Conservation (phyloP, 2,888 invertebrate species). For the Nomada goodeniana region DNA sequence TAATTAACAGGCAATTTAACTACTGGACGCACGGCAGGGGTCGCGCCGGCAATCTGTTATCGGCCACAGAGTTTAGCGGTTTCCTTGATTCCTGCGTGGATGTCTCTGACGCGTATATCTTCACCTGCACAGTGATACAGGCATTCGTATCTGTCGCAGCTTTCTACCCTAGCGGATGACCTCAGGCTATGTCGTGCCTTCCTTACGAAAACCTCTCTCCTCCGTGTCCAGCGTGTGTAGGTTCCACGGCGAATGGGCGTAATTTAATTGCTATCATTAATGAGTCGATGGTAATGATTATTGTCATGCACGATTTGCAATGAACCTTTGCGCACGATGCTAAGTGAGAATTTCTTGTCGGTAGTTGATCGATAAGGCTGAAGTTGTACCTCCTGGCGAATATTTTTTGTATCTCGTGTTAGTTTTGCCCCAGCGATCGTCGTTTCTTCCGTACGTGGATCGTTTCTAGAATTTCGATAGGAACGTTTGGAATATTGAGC, state of each 20-base stretch:
- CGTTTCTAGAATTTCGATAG: conserved; percentile 30
- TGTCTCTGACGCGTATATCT: conserved; percentile 66
- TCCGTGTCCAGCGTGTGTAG: conserved; percentile 4
- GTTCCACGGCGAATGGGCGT: neutral
- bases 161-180: conserved; percentile 48
- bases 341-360: conserved; percentile 4
- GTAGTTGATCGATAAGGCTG: conserved; percentile 20
- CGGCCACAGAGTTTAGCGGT: conserved; percentile 51
- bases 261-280: neutral
- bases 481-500: conserved; percentile 26
- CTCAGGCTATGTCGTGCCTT: conserved; percentile 29
- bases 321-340: conserved; percentile 20
- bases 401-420: conserved; percentile 26
- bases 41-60: conserved; percentile 57
- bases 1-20: conserved; percentile 30
- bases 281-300: conserved; percentile 35
- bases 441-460: conserved; percentile 32
- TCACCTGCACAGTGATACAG: conserved; percentile 53
- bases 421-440: conserved; percentile 18
- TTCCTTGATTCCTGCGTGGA: conserved; percentile 61
- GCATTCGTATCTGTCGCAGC: conserved; percentile 61
- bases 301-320: conserved; percentile 17
- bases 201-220: conserved; percentile 19
- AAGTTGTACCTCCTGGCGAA: neutral
- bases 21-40: conserved; percentile 16